phyloP scores from a whole-genome alignment of 1,140 invertebrate genomes.

The Holotrichia oblita region DNA sequence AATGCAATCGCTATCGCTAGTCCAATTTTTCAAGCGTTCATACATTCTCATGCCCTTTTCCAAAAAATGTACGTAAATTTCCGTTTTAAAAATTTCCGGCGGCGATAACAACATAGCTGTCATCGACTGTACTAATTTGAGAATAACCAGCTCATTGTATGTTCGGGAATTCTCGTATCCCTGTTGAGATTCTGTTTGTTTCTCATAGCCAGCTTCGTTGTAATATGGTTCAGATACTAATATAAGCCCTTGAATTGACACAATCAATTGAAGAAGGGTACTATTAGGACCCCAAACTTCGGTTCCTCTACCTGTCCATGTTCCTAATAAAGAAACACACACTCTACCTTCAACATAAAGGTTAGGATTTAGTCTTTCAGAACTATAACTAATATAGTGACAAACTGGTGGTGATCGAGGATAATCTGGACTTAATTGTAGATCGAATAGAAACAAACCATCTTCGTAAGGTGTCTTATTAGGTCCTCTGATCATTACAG shows the following conservation, averaged over 20 bases:
- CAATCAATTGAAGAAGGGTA: constrained; percentile 88
- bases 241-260: constrained; percentile 95
- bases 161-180: constrained; percentile 94
- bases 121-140: constrained; percentile 90
- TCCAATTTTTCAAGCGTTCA: constrained; percentile 52
- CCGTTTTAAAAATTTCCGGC: constrained; percentile 79
- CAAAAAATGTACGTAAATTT: constrained; percentile 78
- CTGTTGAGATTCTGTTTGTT: constrained; percentile 88
- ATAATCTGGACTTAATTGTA: constrained; percentile 90
- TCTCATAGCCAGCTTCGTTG: constrained; percentile 96
- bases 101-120: constrained; percentile 80
- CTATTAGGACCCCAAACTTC: constrained; percentile 87
- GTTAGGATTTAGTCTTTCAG: constrained; percentile 93
- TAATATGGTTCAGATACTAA: constrained; percentile 94
- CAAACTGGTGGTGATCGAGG: constrained; percentile 87
- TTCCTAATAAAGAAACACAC: constrained; percentile 91
- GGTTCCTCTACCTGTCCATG: constrained; percentile 91
- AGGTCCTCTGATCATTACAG: constrained; percentile 92
- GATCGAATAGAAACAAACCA: constrained; percentile 93
- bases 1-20: constrained; percentile 51
- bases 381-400: constrained; percentile 91
- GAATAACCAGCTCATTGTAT: constrained; percentile 96
- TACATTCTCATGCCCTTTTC: constrained; percentile 53
- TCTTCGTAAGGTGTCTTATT: constrained; percentile 93
- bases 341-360: constrained; percentile 95